Evolutionary conservation across 1,140 invertebrate genomes (phyloP), one percentile per base, ranked within the genome.

Genomic region (Leucophenga varia): DNA sequence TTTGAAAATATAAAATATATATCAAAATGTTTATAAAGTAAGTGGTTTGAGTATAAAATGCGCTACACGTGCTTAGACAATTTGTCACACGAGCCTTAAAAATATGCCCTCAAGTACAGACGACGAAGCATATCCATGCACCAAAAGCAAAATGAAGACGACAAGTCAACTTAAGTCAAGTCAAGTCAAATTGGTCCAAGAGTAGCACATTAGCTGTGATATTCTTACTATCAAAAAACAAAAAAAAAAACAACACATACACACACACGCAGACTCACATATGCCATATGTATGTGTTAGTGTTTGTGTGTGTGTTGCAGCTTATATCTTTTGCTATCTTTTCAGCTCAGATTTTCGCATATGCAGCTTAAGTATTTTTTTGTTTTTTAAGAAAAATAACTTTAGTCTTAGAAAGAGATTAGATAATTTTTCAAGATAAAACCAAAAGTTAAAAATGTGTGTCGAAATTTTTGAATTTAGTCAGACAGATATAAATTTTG

Each of bases 81-180:
- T 70, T 70, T 70, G 67, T 70, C 67, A 70, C 67, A 71, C 71
- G 67, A 71, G 67, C 68, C 67, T 71, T 59, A 58, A 70, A 70
- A 70, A 70, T 70, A 71, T 70, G 57, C 67, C 67, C 67, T 31
- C 56, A 59, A 60, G 67, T 65, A n/a, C n/a, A n/a, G n/a, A n/a
- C n/a, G n/a, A n/a, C n/a, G n/a, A n/a, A n/a, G n/a, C n/a, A n/a
- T n/a, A n/a, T n/a, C n/a, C n/a, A n/a, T n/a, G n/a, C n/a, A n/a
- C n/a, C n/a, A n/a, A n/a, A n/a, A n/a, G n/a, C n/a, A n/a, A n/a
- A n/a, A n/a, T n/a, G n/a, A n/a, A n/a, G n/a, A n/a, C n/a, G n/a
- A n/a, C n/a, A n/a, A n/a, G n/a, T n/a, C n/a, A n/a, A n/a, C n/a
- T n/a, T n/a, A n/a, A n/a, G 55, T 64, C 59, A 50, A 46, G 52